Conservation (phyloP, 2,797 vertebrate genomes). For the Pelobates cultripes region DNA sequence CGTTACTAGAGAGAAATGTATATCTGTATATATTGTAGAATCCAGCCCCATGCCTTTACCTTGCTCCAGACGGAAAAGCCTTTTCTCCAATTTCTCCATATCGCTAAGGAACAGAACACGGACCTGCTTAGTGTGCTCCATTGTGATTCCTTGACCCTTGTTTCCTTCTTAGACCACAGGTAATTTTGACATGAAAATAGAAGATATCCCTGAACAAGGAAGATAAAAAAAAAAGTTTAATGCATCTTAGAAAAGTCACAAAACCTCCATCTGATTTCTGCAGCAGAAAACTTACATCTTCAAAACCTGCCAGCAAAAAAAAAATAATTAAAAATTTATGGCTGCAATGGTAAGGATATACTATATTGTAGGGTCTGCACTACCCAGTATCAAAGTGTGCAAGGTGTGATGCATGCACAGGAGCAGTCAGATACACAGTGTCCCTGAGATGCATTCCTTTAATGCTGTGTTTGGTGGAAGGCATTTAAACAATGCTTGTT, state of each 20-base stretch:
- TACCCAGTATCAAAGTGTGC: not conserved
- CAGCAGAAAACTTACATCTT: slow-evolving; percentile 25
- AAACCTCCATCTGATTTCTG: not conserved
- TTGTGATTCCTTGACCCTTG: slow-evolving; percentile 66
- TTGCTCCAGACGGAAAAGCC: slow-evolving; percentile 92
- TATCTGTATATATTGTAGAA: too few species aligned
- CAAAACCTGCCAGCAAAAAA: not conserved
- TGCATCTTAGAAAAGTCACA: not conserved
- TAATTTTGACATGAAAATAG: slow-evolving; percentile 33
- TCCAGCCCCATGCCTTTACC: slow-evolving; percentile 68
- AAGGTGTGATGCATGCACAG: slow-evolving; percentile 18
- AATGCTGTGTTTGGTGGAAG: slow-evolving; percentile 1
- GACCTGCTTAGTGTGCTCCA: slow-evolving; percentile 84
- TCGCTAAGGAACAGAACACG: slow-evolving; percentile 84
- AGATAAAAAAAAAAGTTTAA: not conserved
- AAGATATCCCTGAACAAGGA: slow-evolving; percentile 19
- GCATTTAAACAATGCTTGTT: slow-evolving; percentile 36
- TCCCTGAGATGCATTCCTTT: not conserved
- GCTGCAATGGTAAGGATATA: not conserved
- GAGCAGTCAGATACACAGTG: slow-evolving; percentile 19
- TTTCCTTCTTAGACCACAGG: slow-evolving; percentile 61
- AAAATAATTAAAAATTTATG: not conserved
- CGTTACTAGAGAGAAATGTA: too few species aligned
- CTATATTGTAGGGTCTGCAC: not conserved
- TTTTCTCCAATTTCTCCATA: slow-evolving; percentile 89